Percentiles rank a stretch among this genome's conserved stretches.
These are phyloP conservation scores for Gymnorhina tibicen DNA, from an alignment of 2,113 vertebrate species.

Conservation along the genomic window DNA sequence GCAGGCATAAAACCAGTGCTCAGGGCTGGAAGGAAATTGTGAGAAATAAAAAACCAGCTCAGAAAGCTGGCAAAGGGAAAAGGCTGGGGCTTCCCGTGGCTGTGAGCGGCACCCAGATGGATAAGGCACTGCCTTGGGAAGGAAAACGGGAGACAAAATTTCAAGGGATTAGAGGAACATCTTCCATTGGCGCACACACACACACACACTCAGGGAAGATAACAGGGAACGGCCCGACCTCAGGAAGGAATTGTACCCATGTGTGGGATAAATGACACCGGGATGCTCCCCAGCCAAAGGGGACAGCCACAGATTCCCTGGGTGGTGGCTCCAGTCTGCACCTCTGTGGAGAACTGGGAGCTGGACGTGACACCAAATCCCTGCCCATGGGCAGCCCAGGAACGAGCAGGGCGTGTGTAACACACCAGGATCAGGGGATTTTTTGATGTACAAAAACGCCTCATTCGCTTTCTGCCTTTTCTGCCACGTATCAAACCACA, in stretches of 20 bases:
- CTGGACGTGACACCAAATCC: not conserved
- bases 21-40: not conserved
- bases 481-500: not conserved
- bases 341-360: not conserved
- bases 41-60: not conserved
- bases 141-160: not conserved
- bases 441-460: not conserved
- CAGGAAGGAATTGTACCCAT: fast-evolving
- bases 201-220: not conserved
- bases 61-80: not conserved
- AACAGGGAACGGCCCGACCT: fast-evolving
- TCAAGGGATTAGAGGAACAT: not conserved
- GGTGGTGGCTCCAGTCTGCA: not conserved
- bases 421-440: not conserved
- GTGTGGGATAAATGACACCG: not conserved
- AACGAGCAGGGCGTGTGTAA: not conserved
- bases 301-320: not conserved
- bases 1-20: not conserved
- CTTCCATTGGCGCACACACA: not conserved
- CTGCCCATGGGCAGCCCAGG: not conserved
- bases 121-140: not conserved
- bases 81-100: not conserved
- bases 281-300: not conserved
- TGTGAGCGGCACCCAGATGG: not conserved
- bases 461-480: not conserved